Percentiles rank a stretch among this genome's conserved stretches.
Evolutionary conservation across 2,888 invertebrate species (phyloP).

Genomic region (Yponomeuta malinellus): DNA sequence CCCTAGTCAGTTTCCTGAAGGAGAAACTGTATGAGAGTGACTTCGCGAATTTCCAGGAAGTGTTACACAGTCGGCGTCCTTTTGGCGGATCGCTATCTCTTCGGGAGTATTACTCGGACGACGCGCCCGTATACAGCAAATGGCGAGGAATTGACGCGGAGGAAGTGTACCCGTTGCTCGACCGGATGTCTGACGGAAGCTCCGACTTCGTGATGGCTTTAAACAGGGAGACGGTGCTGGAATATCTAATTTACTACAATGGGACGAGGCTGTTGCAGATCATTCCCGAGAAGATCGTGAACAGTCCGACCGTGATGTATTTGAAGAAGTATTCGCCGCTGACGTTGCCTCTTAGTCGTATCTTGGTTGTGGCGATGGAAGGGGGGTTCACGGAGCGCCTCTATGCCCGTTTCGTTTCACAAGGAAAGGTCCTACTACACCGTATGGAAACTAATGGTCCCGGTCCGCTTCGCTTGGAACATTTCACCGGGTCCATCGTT

Average conservation of each 20-base stretch:
- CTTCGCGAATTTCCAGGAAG: conserved; percentile 33
- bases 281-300: conserved; percentile 44
- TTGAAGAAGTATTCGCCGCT: conserved; percentile 41
- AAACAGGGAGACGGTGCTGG: conserved; percentile 36
- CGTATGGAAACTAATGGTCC: conserved; percentile 16
- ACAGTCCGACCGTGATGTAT: conserved; percentile 46
- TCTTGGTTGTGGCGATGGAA: conserved; percentile 37
- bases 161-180: conserved; percentile 27
- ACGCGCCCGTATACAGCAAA: conserved; percentile 34
- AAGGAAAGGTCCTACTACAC: conserved; percentile 26
- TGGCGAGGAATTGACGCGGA: conserved; percentile 32
- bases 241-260: conserved; percentile 34
- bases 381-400: conserved; percentile 36
- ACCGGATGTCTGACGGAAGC: conserved; percentile 34
- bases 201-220: conserved; percentile 43
- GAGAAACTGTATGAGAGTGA: conserved; percentile 29
- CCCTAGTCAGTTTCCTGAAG: conserved; percentile 42
- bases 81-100: conserved; percentile 40
- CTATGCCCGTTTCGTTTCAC: conserved; percentile 29
- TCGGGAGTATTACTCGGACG: conserved; percentile 40
- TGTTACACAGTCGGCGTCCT: conserved; percentile 28
- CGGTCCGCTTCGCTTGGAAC: conserved; percentile 29
- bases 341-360: conserved; percentile 29
- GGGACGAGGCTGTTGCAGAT: conserved; percentile 38
- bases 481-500: conserved; percentile 36